Conservation (phyloP, 2,888 invertebrate species). For the Polia nebulosa region DNA sequence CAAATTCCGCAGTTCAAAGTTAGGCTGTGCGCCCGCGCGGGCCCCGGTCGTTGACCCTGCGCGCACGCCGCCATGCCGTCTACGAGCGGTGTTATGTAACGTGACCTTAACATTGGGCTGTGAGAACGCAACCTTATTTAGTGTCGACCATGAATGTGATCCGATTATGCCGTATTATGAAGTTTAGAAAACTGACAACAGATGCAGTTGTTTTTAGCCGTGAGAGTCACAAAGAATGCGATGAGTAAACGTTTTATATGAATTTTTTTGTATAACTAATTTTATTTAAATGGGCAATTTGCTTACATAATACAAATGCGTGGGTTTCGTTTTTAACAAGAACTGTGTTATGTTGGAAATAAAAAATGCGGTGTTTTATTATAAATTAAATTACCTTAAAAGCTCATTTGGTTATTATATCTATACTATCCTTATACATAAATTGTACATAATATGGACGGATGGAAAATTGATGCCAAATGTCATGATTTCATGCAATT, state of each 20-base stretch:
- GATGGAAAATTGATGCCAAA: no score
- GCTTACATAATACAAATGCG: constrained; percentile 7
- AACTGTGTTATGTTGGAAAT: not conserved
- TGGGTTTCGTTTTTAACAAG: constrained; percentile 6
- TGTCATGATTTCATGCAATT: no score
- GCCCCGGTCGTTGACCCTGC: constrained; percentile 85
- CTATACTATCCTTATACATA: no score
- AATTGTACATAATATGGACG: no score
- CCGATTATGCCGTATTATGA: constrained; percentile 45
- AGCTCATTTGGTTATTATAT: constrained; percentile 16
- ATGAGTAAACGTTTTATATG: constrained; percentile 29
- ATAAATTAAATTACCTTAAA: constrained; percentile 18
- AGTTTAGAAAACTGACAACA: constrained; percentile 42
- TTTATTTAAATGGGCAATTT: constrained; percentile 34
- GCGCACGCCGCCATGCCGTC: constrained; percentile 90
- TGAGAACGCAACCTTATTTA: constrained; percentile 73
- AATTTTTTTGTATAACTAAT: constrained; percentile 10
- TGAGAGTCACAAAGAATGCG: constrained; percentile 8
- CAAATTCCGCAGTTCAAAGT: constrained; percentile 82
- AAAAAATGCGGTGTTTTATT: constrained; percentile 19
- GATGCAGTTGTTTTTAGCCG: constrained; percentile 32
- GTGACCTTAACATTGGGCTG: constrained; percentile 88
- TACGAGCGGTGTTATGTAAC: constrained; percentile 85
- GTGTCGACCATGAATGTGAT: constrained; percentile 56
- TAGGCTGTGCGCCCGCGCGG: constrained; percentile 85